Evolutionary conservation across 2,888 invertebrate species (phyloP).

Genomic region (Metalampra italica): DNA sequence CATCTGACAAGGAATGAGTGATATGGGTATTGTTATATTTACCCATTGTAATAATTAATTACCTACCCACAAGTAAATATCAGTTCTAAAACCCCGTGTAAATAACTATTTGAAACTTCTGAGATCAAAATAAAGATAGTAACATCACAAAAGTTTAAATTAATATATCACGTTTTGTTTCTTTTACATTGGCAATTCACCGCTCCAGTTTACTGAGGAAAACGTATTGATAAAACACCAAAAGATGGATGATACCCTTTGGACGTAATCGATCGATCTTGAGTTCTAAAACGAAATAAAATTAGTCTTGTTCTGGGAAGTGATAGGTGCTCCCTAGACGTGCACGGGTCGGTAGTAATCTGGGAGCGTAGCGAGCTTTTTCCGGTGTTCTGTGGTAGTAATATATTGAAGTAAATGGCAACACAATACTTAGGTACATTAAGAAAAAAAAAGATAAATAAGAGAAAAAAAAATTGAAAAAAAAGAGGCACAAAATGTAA

Average conservation of each 20-base stretch:
- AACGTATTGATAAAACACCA: background rate
- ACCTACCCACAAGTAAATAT: background rate
- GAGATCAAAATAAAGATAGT: too few species aligned
- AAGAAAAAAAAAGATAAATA: too few species aligned
- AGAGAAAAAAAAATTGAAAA: too few species aligned
- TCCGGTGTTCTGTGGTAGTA: too few species aligned
- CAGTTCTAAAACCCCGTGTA: background rate
- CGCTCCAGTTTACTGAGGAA: background rate
- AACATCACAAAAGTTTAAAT: too few species aligned
- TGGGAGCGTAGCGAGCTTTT: too few species aligned
- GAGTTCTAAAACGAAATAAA: background rate
- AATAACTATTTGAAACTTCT: too few species aligned
- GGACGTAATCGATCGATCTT: background rate
- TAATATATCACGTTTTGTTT: background rate
- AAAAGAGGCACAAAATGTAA: too few species aligned
- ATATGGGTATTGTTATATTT: background rate
- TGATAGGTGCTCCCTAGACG: background rate
- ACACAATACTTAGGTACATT: too few species aligned
- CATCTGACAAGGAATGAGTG: background rate
- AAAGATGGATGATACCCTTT: background rate
- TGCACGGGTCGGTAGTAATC: too few species aligned
- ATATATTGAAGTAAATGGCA: too few species aligned
- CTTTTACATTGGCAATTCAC: background rate
- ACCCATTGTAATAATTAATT: background rate
- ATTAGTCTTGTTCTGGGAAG: background rate